Evolutionary conservation across 2,113 vertebrate genomes (phyloP).

Genomic region (Dasyprocta punctata): DNA sequence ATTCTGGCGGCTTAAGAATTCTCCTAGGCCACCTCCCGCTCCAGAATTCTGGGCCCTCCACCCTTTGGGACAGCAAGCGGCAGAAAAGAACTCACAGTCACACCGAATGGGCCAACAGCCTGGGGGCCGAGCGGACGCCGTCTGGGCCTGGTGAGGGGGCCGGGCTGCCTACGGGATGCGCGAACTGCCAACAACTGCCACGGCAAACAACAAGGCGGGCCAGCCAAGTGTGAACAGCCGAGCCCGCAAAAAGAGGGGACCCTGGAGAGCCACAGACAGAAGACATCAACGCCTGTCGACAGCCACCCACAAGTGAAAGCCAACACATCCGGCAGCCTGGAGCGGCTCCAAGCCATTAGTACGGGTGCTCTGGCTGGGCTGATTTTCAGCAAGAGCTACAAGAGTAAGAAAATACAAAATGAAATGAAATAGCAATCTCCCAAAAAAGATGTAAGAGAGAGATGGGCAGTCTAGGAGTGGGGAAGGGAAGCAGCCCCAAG

Average conservation of each 20-base stretch:
- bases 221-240: conserved; percentile 56
- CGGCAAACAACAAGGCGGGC: background rate
- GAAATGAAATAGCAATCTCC: background rate
- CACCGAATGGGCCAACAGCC: background rate
- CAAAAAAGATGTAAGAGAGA: background rate
- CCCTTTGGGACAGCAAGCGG: background rate
- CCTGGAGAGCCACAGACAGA: conserved; percentile 50
- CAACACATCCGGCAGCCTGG: conserved; percentile 45
- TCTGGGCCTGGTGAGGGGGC: background rate
- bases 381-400: conserved; percentile 43
- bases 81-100: background rate
- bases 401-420: background rate
- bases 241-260: conserved; percentile 37
- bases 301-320: conserved; percentile 60
- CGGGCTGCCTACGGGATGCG: background rate
- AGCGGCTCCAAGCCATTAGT: conserved; percentile 47
- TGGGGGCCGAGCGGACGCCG: background rate
- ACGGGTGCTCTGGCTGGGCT: background rate
- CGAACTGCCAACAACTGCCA: background rate
- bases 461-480: background rate
- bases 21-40: background rate
- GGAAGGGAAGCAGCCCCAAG: background rate
- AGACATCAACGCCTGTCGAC: background rate
- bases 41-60: background rate
- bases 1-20: background rate